These are phyloP conservation scores for Nowickia ferox DNA, from an alignment of 2,888 invertebrate genomes.

Conservation along the genomic window DNA sequence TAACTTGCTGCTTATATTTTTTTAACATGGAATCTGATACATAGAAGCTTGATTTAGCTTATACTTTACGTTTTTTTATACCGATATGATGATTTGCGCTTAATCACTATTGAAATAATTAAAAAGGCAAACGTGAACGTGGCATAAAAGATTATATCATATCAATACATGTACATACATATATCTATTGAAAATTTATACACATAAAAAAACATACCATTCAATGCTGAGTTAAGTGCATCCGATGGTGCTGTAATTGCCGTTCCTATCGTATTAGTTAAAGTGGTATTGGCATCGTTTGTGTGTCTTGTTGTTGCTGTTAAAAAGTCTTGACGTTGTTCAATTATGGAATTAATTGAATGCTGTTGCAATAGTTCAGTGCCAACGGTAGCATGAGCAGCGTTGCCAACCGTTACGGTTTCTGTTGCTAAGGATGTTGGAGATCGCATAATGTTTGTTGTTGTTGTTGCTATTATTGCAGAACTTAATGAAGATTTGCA, in stretches of 20 bases:
- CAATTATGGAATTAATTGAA: conserved; percentile 84
- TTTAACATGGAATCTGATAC: too few species aligned
- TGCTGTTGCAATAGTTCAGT: conserved; percentile 84
- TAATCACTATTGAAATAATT: too few species aligned
- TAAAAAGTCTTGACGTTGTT: conserved; percentile 81
- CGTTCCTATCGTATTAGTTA: conserved; percentile 70
- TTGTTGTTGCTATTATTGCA: conserved; percentile 21
- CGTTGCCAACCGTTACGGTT: conserved; percentile 49
- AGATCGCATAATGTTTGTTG: conserved; percentile 72
- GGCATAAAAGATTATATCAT: too few species aligned
- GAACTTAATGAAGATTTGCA: conserved; percentile 52
- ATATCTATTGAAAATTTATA: not conserved
- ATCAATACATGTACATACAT: not conserved
- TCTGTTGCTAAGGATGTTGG: conserved; percentile 63
- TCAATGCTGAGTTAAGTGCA: conserved; percentile 78
- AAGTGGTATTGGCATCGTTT: conserved; percentile 59
- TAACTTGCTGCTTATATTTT: too few species aligned
- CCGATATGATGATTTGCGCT: too few species aligned
- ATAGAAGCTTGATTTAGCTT: too few species aligned
- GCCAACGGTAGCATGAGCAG: conserved; percentile 75
- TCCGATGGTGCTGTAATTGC: conserved; percentile 73
- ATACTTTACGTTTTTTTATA: too few species aligned
- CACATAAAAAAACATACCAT: conserved; percentile 76
- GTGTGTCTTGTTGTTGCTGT: conserved; percentile 64
- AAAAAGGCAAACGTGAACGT: too few species aligned